A percentile compares a stretch with the other conserved stretches of the same genome.
Conservation (phyloP, 2,113 vertebrate genomes). For the Boulengeromyrus knoepffleri region DNA sequence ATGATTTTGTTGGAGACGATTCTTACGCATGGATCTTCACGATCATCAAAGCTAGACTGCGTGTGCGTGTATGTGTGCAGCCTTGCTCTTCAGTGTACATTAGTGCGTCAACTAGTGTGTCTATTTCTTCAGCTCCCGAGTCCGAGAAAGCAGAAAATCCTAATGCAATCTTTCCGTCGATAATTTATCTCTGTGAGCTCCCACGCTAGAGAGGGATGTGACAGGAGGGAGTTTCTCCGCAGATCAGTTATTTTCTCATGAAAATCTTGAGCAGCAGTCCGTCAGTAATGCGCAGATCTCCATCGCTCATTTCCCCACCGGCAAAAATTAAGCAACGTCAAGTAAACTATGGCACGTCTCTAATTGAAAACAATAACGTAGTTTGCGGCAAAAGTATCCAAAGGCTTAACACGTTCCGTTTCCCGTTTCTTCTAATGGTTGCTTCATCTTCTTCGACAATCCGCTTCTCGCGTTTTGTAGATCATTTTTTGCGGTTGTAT, state of each 20-base stretch:
- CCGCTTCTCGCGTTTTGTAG: conserved; percentile 21
- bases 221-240: not conserved
- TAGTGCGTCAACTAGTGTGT: not conserved
- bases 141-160: not conserved
- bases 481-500: not conserved
- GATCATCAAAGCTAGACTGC: not conserved
- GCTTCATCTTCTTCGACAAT: conserved; percentile 38
- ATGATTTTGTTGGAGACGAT: not conserved
- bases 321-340: not conserved
- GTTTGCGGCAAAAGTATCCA: not conserved
- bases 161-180: not conserved
- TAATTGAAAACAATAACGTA: conserved; percentile 21
- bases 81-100: not conserved
- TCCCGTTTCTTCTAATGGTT: conserved; percentile 20
- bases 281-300: not conserved
- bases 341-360: conserved; percentile 28
- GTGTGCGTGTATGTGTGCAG: not conserved
- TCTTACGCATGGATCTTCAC: not conserved
- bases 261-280: not conserved
- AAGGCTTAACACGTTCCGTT: conserved; percentile 27
- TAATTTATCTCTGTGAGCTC: not conserved
- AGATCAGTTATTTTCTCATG: conserved; percentile 13
- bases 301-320: not conserved
- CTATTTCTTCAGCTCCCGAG: not conserved
- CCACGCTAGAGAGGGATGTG: not conserved